These are phyloP conservation scores for Morelia viridis DNA, from an alignment of 2,797 vertebrate genomes.

Conservation along the genomic window DNA sequence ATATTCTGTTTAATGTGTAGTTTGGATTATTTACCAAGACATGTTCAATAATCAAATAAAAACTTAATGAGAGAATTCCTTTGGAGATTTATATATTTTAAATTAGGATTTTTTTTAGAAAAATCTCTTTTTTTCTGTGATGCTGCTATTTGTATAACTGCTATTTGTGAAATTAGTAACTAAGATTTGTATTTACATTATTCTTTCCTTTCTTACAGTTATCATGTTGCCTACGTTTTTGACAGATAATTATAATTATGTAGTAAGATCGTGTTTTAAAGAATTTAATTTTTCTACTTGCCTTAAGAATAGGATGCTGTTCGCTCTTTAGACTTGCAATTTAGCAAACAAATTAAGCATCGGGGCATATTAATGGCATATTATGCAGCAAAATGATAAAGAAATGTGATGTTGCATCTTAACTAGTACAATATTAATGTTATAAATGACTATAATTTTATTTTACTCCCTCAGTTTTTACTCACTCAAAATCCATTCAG, in stretches of 20 bases:
- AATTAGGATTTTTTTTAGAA: background rate
- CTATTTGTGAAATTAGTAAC: background rate
- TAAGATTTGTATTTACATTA: background rate
- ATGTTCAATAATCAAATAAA: background rate
- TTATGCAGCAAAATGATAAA: background rate
- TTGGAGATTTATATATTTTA: background rate
- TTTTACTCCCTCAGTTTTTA: conserved; percentile 1
- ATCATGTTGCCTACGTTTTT: background rate
- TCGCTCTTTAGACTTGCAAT: background rate
- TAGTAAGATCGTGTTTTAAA: background rate
- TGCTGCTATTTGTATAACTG: conserved; percentile 1
- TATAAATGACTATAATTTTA: conserved; percentile 13
- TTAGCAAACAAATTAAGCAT: background rate
- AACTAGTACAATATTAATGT: background rate
- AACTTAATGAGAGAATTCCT: background rate
- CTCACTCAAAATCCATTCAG: background rate
- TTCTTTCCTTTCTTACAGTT: background rate
- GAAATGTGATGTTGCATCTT: background rate
- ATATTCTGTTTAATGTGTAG: background rate
- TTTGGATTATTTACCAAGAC: background rate
- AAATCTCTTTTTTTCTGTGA: background rate
- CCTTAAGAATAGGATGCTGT: background rate
- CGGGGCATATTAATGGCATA: background rate
- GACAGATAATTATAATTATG: background rate
- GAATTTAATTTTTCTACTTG: background rate